Conservation (phyloP, 2,113 vertebrate species). For the Felis chaus region DNA sequence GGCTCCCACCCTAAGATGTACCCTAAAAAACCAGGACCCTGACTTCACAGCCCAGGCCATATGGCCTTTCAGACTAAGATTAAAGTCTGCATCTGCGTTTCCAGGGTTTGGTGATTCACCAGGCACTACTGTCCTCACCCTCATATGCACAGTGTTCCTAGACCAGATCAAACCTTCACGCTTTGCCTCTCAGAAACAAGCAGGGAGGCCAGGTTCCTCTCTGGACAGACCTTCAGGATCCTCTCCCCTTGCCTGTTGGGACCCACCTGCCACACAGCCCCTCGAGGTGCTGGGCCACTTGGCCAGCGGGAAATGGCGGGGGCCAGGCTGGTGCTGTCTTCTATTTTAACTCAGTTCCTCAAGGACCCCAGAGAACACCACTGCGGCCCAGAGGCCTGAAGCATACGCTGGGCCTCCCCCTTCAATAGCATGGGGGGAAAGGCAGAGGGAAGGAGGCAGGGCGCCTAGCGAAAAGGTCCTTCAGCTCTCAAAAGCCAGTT, state of each 20-base stretch:
- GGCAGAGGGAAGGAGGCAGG: fast-evolving
- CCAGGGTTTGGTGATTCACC: neutral
- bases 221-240: neutral
- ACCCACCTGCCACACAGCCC: neutral
- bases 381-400: neutral
- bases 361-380: neutral
- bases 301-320: neutral
- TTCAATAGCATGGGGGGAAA: fast-evolving
- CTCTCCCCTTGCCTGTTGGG: neutral
- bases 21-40: neutral
- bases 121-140: fast-evolving
- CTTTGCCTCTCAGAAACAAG: neutral
- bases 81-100: neutral
- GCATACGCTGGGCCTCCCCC: neutral
- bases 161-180: neutral
- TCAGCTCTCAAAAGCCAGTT: neutral
- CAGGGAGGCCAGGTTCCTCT: neutral
- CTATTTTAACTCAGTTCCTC: neutral
- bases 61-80: neutral
- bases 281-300: neutral
- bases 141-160: fast-evolving
- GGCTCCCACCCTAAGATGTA: neutral
- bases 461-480: neutral
- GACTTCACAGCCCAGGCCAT: neutral
- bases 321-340: neutral